Evolutionary conservation across 2,888 invertebrate species (phyloP), one percentile per base, ranked within the genome.

Genomic region (Aleiodes testaceus): DNA sequence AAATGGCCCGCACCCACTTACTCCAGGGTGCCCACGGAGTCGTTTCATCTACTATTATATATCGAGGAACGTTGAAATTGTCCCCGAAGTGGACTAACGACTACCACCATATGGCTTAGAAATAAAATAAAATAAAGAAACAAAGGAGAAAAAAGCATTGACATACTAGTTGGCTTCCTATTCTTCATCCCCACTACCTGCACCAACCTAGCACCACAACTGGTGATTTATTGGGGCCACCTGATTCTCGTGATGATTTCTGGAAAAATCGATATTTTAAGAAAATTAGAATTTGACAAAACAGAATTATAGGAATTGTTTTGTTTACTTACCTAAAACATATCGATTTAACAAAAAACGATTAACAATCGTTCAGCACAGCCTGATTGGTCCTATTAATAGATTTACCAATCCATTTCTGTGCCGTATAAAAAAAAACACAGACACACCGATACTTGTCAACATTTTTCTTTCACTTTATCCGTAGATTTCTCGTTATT

Each of bases 1-100:
- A 74, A 77, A 78, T 70, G 72, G 69, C 68, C 70, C 64, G 71
- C 71, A 69, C 45, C 66, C 69, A 50, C 66, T 66, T 26, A 55
- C 44, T 42, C 36, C 42, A 36, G 59, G 9, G 30, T 55, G 6
- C 36, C 42, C 36, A 42, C 59, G 59, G 18, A 59, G 59, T 59
- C 14, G 16, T 55, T 30, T 18, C 36, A 36, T 42, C 36, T 16
- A 59, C 16, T 59, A 59, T 42, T 59, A 59, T 59, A 59, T 18
- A 59, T 59, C 42, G 18, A 42, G 36, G 59, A 59, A 42, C 42
- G 42, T 42, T 59, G 59, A 42, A 59, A 59, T 59, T 59, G 36
- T 59, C 59, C 59, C 36, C 36, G 18, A 14, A 59, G 59, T 42
- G 36, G 26, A 26, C 52, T 66, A 66, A 66, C 66, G 66, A 66